These are phyloP conservation scores for Acleris holmiana DNA, from an alignment of 2,888 invertebrate genomes.

Conservation along the genomic window DNA sequence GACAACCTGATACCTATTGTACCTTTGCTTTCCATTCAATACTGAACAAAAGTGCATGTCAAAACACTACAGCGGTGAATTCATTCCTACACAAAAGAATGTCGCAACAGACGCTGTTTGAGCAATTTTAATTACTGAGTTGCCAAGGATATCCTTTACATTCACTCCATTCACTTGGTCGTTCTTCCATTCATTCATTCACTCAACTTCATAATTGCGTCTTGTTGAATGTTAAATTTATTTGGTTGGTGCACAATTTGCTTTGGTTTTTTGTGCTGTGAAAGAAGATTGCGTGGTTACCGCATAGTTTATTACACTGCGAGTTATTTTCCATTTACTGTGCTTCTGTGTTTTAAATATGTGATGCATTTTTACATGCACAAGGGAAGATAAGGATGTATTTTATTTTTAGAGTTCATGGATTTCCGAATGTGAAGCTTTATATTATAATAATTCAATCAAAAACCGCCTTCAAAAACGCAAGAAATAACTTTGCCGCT, in stretches of 20 bases:
- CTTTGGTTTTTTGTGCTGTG: slow-evolving; percentile 1
- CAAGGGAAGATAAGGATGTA: no score
- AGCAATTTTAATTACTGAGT: slow-evolving; percentile 22
- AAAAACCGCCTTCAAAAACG: no score
- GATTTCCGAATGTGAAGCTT: no score
- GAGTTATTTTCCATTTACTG: not conserved
- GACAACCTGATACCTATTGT: no score
- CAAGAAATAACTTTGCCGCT: no score
- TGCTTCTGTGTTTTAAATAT: not conserved
- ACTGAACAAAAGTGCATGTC: no score
- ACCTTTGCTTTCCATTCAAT: no score
- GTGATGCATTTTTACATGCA: not conserved
- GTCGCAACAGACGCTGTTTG: slow-evolving; percentile 5
- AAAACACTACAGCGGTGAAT: not conserved
- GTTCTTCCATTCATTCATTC: slow-evolving; percentile 13
- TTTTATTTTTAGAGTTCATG: no score
- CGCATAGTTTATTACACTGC: not conserved
- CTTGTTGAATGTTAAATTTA: slow-evolving; percentile 8
- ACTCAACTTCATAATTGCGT: slow-evolving; percentile 22
- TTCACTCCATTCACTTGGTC: slow-evolving; percentile 17
- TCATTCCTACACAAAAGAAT: not conserved
- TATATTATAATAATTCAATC: no score
- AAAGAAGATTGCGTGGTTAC: not conserved
- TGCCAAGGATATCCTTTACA: slow-evolving; percentile 17
- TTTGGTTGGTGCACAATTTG: not conserved